phyloP scores from a whole-genome alignment of 2,797 vertebrate genomes.

The Alectoris magna region DNA sequence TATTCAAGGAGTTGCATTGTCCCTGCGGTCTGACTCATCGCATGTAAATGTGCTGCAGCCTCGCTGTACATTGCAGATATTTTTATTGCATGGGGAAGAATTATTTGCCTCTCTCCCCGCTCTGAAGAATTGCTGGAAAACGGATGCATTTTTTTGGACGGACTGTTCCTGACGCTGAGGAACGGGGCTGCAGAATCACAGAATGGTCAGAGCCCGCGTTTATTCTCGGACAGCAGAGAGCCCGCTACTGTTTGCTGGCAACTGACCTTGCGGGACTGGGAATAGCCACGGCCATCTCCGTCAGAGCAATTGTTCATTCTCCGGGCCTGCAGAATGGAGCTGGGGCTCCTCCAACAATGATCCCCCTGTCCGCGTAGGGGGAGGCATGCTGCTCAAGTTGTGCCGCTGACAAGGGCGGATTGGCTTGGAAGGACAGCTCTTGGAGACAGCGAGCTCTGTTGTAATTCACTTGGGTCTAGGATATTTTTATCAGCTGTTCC shows the following conservation, averaged over 20 bases:
- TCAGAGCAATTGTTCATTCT: slow-evolving; percentile 74
- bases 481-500: slow-evolving; percentile 33
- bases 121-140: slow-evolving; percentile 57
- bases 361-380: slow-evolving; percentile 69
- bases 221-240: slow-evolving; percentile 51
- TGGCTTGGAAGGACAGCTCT: slow-evolving; percentile 55
- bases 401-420: slow-evolving; percentile 58
- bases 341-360: slow-evolving; percentile 63
- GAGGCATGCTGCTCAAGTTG: slow-evolving; percentile 36
- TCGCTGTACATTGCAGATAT: slow-evolving; percentile 73
- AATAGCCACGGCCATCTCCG: slow-evolving; percentile 61
- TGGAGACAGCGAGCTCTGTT: slow-evolving; percentile 34
- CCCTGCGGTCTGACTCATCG: slow-evolving; percentile 79
- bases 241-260: slow-evolving; percentile 44
- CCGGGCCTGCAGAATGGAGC: slow-evolving; percentile 30
- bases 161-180: slow-evolving; percentile 13
- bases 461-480: slow-evolving; percentile 4
- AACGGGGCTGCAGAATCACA: slow-evolving; percentile 58
- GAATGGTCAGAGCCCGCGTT: slow-evolving; percentile 62
- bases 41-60: slow-evolving; percentile 80
- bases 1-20: slow-evolving; percentile 78
- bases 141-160: slow-evolving; percentile 38
- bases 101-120: slow-evolving; percentile 55
- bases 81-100: slow-evolving; percentile 64
- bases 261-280: slow-evolving; percentile 77